These are phyloP conservation scores for Saturnia pavonia DNA, from an alignment of 2,888 invertebrate species.

Conservation along the genomic window DNA sequence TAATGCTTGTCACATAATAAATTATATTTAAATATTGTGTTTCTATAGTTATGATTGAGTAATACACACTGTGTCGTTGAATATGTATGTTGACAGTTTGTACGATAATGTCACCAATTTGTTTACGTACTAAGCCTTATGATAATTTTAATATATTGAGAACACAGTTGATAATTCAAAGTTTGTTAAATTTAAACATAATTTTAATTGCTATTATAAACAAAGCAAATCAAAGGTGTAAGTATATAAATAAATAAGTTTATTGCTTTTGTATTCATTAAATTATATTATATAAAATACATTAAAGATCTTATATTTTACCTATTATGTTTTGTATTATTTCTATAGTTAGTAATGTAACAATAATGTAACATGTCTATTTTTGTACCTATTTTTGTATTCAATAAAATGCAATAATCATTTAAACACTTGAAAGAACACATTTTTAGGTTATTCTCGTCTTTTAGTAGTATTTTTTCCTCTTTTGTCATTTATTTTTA, in stretches of 20 bases:
- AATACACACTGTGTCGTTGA: not conserved
- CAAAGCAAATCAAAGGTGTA: slow-evolving; percentile 2
- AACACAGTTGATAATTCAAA: not conserved
- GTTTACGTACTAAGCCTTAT: not conserved
- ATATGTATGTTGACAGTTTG: not conserved
- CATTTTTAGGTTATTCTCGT: too few species aligned
- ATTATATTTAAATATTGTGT: not conserved
- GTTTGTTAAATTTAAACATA: not conserved
- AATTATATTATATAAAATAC: slow-evolving; percentile 54
- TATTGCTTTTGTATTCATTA: slow-evolving; percentile 59
- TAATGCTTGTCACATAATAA: not conserved
- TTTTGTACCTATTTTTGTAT: too few species aligned
- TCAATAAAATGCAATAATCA: not conserved
- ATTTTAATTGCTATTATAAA: not conserved
- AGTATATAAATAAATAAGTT: slow-evolving; percentile 57
- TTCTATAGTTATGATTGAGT: not conserved
- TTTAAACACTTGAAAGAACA: not conserved
- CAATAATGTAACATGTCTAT: not conserved
- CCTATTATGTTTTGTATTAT: slow-evolving; percentile 9
- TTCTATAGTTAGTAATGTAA: not conserved
- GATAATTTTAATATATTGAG: not conserved
- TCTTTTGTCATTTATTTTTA: too few species aligned
- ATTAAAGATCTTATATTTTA: slow-evolving; percentile 50
- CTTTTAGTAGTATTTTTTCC: too few species aligned
- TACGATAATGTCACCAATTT: not conserved